These are phyloP conservation scores for Diplogasteroides magnus DNA, from an alignment of 1,140 invertebrate genomes.

Conservation along the genomic window DNA sequence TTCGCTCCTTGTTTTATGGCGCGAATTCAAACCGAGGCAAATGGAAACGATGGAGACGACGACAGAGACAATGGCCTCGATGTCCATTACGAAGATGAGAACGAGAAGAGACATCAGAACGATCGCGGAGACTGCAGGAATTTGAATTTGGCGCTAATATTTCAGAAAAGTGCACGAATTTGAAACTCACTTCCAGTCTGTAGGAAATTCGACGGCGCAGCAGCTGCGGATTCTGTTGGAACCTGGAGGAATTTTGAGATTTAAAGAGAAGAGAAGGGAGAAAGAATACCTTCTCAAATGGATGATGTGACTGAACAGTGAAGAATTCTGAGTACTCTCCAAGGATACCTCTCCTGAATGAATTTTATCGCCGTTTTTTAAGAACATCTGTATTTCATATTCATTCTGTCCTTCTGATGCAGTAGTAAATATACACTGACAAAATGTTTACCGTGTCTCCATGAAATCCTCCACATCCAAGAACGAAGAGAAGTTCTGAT, in stretches of 20 bases:
- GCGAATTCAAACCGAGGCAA: slow-evolving; percentile 25
- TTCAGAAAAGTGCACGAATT: not conserved
- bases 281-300: slow-evolving; percentile 45
- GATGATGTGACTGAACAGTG: slow-evolving; percentile 43
- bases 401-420: no score
- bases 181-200: slow-evolving; percentile 39
- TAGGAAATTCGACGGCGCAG: slow-evolving; percentile 45
- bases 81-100: slow-evolving; percentile 42
- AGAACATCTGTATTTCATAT: not conserved
- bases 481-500: slow-evolving; percentile 48
- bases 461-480: slow-evolving; percentile 44
- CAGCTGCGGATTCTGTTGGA: slow-evolving; percentile 48
- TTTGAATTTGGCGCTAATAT: not conserved
- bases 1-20: not conserved
- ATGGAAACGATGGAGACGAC: slow-evolving; percentile 49
- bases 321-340: slow-evolving; percentile 33
- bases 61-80: slow-evolving; percentile 49
- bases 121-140: slow-evolving; percentile 43
- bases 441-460: slow-evolving; percentile 1
- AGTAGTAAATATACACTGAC: slow-evolving; percentile 21
- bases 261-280: not conserved
- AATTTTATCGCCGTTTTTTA: slow-evolving; percentile 4
- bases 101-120: slow-evolving; percentile 48
- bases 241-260: slow-evolving; percentile 15
- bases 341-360: slow-evolving; percentile 36